Evolutionary conservation across 1,140 invertebrate genomes (phyloP).

Genomic region (Trinorchestia longiramus): DNA sequence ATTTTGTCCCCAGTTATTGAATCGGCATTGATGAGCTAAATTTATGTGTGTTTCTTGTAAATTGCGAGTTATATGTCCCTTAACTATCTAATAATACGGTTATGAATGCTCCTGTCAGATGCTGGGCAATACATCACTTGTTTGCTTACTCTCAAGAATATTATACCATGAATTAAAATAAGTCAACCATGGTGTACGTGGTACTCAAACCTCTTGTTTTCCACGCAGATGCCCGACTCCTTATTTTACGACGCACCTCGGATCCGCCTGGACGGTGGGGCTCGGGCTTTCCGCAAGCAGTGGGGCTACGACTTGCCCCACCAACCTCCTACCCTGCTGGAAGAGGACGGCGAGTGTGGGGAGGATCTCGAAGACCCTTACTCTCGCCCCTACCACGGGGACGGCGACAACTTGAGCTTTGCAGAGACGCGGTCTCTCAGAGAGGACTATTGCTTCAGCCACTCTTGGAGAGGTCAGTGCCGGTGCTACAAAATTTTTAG

Average conservation of each 20-base stretch:
- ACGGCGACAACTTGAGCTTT: slow-evolving; percentile 64
- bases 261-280: slow-evolving; percentile 78
- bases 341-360: slow-evolving; percentile 76
- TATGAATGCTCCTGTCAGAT: not conserved
- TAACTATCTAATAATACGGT: not conserved
- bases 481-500: not conserved
- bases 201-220: not conserved
- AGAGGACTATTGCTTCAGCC: slow-evolving; percentile 63
- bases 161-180: not conserved
- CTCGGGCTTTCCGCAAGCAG: slow-evolving; percentile 75
- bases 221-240: slow-evolving; percentile 74
- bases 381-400: slow-evolving; percentile 69
- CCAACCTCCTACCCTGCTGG: slow-evolving; percentile 77
- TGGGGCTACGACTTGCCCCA: slow-evolving; percentile 78
- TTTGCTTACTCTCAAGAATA: not conserved
- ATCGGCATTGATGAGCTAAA: not conserved
- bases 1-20: not conserved
- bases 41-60: not conserved
- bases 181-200: not conserved
- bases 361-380: slow-evolving; percentile 70
- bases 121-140: not conserved
- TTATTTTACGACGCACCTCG: slow-evolving; percentile 78
- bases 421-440: slow-evolving; percentile 65
- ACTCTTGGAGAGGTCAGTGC: slow-evolving; percentile 62
- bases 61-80: not conserved